Evolutionary conservation across 2,113 vertebrate genomes (phyloP).

Genomic region (Steatornis caripensis): DNA sequence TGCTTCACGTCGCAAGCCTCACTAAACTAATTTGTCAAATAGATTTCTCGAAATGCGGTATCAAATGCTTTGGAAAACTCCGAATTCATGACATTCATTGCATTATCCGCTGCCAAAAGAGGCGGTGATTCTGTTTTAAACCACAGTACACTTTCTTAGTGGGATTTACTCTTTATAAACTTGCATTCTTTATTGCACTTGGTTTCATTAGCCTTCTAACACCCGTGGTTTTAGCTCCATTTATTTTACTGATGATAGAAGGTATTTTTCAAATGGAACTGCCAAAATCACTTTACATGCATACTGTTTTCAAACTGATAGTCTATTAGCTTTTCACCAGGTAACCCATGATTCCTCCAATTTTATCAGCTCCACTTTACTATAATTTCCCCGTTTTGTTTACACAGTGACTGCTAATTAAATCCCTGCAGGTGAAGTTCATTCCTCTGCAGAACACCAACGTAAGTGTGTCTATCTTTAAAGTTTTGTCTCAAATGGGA

Average conservation of each 20-base stretch:
- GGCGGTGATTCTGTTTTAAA: not conserved
- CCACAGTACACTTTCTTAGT: not conserved
- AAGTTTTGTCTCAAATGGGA: not conserved
- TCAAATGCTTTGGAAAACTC: constrained; percentile 29
- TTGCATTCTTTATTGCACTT: not conserved
- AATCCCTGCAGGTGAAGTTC: not conserved
- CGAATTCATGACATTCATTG: constrained; percentile 19
- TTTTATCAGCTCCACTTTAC: constrained; percentile 2
- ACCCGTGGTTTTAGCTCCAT: constrained; percentile 19
- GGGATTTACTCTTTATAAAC: not conserved
- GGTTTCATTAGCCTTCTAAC: constrained; percentile 20
- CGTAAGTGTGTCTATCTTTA: not conserved
- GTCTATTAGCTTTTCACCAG: constrained; percentile 43
- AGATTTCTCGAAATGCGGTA: constrained; percentile 24
- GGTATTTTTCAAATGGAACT: constrained; percentile 48
- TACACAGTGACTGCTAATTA: constrained; percentile 22
- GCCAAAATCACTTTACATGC: constrained; percentile 36
- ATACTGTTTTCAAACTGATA: constrained; percentile 26
- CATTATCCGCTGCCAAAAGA: constrained; percentile 13
- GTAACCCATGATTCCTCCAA: not conserved
- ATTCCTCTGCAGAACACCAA: not conserved
- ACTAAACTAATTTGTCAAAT: constrained; percentile 36
- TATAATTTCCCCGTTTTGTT: not conserved
- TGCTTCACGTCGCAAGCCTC: not conserved
- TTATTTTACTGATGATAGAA: constrained; percentile 46